Base-by-base conservation (phyloP, 2,113 vertebrate species). In the Lepus timidus region DNA sequence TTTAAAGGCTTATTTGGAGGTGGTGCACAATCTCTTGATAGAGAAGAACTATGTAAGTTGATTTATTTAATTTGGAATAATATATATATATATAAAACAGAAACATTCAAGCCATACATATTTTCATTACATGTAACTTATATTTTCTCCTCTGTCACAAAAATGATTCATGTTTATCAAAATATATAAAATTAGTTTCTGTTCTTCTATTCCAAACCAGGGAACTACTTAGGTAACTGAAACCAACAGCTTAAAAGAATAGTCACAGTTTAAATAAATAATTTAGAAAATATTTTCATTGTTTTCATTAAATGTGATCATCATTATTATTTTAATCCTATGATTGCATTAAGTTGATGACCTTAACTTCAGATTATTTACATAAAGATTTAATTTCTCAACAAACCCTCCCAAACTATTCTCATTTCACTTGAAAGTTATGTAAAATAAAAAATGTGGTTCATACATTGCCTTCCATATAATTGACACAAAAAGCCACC, bases 1-100 rank as follows among this genome's bases (percentile, higher is more conserved):
- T 99, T 99, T 97, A 99, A 99, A 98, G 99, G 99, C 75, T 98
- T 99, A 4, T 99, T 99, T 9, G 99, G 99, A 93, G 99, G 99
- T 90, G 99, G 99, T 51, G 99, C 99, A 17, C 99, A 99, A 95
- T 99, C 99, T 16, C 98, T 99, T 81, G 99, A 99, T 98, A 98
- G 99, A 98, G 99, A 99, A 97, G 99, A 99, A 85, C 99, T 99
- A 74, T 99, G 99, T 99, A 98, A 98, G 99, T 98, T 76, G 49
- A 33, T 75, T 58, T 27, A 25, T 70, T 86, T 96, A 4, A 95
- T 94, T 70, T 93, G 64, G 73, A 44, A 44, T 44, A 44, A 44
- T 44, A 6, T 78, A 1, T 83, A 23, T 76, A 94, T 91, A 68
- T 91, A 39, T 10, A 62, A 70, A 87, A 92, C 70, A 62, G 70